Evolutionary conservation across 1,140 invertebrate species (phyloP), one percentile per base, ranked within the genome.

Genomic region (Drosophila kepulauana): DNA sequence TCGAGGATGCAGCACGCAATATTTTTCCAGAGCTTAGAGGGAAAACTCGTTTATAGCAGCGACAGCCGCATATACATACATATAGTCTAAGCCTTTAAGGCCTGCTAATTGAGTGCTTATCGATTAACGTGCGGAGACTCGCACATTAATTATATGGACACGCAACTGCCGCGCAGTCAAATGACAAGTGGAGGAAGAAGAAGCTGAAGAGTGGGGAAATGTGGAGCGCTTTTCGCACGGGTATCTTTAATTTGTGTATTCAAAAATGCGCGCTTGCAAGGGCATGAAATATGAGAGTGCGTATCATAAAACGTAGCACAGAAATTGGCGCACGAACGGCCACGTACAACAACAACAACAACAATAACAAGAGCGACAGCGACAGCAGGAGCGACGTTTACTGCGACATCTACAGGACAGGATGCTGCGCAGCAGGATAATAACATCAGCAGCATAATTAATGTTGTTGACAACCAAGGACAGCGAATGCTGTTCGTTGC

Each of bases 81-180:
- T 38, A 38, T 38, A 38, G 8, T 43, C 33, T 75, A 85, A 86
- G 82, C 82, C 75, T 86, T 86, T 86, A 85, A 85, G 79, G 70
- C 82, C 82, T 81, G 82, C 81, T 86, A 86, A 86, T 86, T 86
- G 82, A 81, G 75, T 72, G 75, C 75, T 79, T 86, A 86, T 86
- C 82, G 82, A 86, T 86, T 86, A 79, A 82, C 52, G 57, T 62
- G 70, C 64, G 25, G 48, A 20, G 49, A 51, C 65, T 66, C 43
- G 46, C 54, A 43, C 62, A 75, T 78, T 85, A 77, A 81, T 85
- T 81, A 66, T 74, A 46, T 67, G 58, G 41, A 16, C 81, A 70
- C 43, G 74, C 69, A 65, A 81, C 57, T 68, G 43, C 35, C 38
- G 35, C 28, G 25, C 11, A n/a, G 25, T 25, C 25, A 11, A 57